Base-by-base conservation (phyloP, 1,140 invertebrate genomes). In the Calephelis virginiensis region DNA sequence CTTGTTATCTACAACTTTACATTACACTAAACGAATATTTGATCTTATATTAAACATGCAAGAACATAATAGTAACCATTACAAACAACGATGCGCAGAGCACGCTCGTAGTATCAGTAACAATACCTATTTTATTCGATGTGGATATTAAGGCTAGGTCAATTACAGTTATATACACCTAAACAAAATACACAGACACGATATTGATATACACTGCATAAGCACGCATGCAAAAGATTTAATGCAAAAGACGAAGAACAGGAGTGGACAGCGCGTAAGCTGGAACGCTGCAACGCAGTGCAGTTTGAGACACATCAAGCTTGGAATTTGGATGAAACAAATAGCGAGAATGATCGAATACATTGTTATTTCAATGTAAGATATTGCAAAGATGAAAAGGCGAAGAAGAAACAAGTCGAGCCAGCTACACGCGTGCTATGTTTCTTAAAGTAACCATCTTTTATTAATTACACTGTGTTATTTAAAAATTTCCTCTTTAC, bases 191-290 rank as follows among this genome's bases (percentile, higher is more conserved):
- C 83, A 82, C 75, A 72, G 76, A 82, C 81, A 85, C 81, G 75
- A 81, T 77, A 83, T 72, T 74, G 53, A 56, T 78, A 84, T 66
- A 86, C 81, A 86, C 78, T 79, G 85, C 83, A 80, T 76, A 90
- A 89, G 88, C 88, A 87, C 85, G 85, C 88, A 90, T 89, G 88
- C 88, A 89, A 90, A 89, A 90, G 86, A 90, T 89, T 86, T 82
- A 78, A 89, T 83, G 81, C 83, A 82, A 85, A 83, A 86, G 83
- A 83, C 64, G 80, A 81, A 82, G 77, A 76, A 71, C 65, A 65
- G 67, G 69, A 81, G 68, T 69, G 64, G 75, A 78, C 79, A 75
- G 73, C 43, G 80, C 77, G 75, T 73, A 53, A 28, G 49, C 50
- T 10, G 49, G 8, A 45, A 49, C 14, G 14, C 14, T 37, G 10